Conservation (phyloP, 2,797 vertebrate genomes). For the Ptychobarbus kaznakovi region DNA sequence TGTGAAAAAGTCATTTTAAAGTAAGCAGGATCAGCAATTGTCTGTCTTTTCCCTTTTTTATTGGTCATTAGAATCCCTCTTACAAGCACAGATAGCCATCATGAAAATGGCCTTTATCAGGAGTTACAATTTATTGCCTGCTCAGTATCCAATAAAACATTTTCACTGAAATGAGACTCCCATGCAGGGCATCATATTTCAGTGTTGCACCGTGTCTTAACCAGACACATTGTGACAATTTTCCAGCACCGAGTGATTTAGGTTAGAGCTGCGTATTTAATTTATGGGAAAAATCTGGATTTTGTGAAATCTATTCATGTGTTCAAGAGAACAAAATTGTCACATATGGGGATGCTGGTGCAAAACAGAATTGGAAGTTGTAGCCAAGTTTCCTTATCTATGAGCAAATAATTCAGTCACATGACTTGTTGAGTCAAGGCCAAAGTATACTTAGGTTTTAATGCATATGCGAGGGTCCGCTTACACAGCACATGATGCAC, state of each 20-base stretch:
- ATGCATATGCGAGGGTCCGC: background rate
- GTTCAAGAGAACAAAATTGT: background rate
- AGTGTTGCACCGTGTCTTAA: background rate
- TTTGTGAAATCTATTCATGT: background rate
- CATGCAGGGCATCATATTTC: constrained; percentile 1
- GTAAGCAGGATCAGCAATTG: constrained; percentile 18
- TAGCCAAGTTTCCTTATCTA: too few species aligned
- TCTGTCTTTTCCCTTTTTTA: constrained; percentile 28
- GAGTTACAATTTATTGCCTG: constrained; percentile 14
- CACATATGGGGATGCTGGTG: background rate
- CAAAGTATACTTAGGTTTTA: background rate
- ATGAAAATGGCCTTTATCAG: constrained; percentile 22
- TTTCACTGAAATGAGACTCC: constrained; percentile 14
- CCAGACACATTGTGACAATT: background rate
- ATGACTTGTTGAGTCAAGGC: background rate
- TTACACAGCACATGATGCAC: too few species aligned
- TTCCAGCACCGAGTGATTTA: background rate
- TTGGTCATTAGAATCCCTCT: constrained; percentile 32
- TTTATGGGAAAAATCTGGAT: background rate
- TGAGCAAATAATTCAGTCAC: background rate
- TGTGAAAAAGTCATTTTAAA: background rate
- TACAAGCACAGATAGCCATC: constrained; percentile 16
- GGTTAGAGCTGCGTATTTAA: background rate
- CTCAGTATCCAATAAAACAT: constrained; percentile 9
- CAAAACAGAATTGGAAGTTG: background rate